Conservation (phyloP, 2,113 vertebrate species). For the Burhinus bistriatus region DNA sequence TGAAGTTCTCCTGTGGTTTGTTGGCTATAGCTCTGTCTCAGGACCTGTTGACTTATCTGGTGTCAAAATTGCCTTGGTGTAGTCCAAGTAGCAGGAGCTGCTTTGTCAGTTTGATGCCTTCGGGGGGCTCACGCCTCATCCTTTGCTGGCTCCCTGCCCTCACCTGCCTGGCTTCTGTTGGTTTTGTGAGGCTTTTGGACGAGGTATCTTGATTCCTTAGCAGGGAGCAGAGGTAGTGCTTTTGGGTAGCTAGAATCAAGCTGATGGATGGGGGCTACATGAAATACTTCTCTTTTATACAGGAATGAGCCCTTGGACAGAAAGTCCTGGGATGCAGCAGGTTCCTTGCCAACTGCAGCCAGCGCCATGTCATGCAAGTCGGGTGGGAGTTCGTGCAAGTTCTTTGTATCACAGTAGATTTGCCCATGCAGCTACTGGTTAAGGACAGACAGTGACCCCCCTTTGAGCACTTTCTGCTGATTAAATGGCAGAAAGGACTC, state of each 20-base stretch:
- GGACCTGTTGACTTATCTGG: not conserved
- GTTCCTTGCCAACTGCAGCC: not conserved
- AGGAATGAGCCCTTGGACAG: not conserved
- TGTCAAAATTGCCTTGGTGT: fast-evolving
- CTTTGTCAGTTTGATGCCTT: not conserved
- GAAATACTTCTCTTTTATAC: not conserved
- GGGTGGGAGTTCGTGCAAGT: not conserved
- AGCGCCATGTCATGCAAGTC: not conserved
- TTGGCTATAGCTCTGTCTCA: not conserved
- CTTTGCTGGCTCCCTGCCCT: not conserved
- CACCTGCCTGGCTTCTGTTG: not conserved
- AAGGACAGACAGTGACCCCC: not conserved
- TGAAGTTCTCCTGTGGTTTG: not conserved
- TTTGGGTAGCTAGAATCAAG: not conserved
- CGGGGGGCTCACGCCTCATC: not conserved
- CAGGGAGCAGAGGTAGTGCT: not conserved
- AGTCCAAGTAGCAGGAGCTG: not conserved
- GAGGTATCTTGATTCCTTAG: not conserved
- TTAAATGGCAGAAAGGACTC: not conserved
- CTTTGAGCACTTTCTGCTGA: not conserved
- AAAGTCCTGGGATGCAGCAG: not conserved
- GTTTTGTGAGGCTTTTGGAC: not conserved
- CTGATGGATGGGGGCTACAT: not conserved
- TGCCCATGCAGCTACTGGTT: not conserved
- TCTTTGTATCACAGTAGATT: not conserved